Evolutionary conservation across 2,888 invertebrate genomes (phyloP), one percentile per base, ranked within the genome.

Genomic region (Lathronympha strigana): DNA sequence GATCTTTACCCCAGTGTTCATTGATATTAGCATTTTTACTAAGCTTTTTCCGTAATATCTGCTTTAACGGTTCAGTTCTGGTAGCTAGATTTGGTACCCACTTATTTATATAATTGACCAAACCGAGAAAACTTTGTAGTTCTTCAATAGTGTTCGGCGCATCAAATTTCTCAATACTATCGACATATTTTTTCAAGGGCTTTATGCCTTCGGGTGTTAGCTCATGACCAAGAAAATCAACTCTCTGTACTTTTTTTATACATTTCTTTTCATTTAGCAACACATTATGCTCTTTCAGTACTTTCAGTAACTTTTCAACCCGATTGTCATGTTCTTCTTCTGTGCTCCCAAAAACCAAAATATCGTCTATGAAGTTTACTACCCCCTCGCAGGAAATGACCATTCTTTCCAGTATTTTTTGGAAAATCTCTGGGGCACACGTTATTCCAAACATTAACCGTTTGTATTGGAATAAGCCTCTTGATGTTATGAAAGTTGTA

Each of bases 171-270:
- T 15, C 17, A 13, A 66, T 66, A 4, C 45, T 49, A 2, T 40
- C 17, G 0, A 66, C 21, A 33, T 66, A 66, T 55, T 66, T 66
- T 1, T 15, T 5, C 11, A 61, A 13, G 2, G 61, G 66, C 21
- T 33, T 49, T 1, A 55, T 40, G 6, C 66, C 66, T 0, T 36
- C 40, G 1, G 66, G 17, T 25, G 61, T 28, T 5, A 66, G 28
- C 28, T 61, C 50, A 17, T 66, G 61, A 15, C 66, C 66, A 5
- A 66, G n/a, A 33, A 66, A 66, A 2, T 43, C 49, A n/a, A 66
- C 23, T 28, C 31, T 50, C 0, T 17, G 1, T 1, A 31, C 43
- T 3, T 61, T 66, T 4, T 28, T 51, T 5, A 61, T 40, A 17
- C 66, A 66, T 50, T 61, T 66, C 0, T n/a, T 11, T 21, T 54